Evolutionary conservation across 1,140 invertebrate genomes (phyloP), one percentile per base, ranked within the genome.

Genomic region (Solenopsis invicta): DNA sequence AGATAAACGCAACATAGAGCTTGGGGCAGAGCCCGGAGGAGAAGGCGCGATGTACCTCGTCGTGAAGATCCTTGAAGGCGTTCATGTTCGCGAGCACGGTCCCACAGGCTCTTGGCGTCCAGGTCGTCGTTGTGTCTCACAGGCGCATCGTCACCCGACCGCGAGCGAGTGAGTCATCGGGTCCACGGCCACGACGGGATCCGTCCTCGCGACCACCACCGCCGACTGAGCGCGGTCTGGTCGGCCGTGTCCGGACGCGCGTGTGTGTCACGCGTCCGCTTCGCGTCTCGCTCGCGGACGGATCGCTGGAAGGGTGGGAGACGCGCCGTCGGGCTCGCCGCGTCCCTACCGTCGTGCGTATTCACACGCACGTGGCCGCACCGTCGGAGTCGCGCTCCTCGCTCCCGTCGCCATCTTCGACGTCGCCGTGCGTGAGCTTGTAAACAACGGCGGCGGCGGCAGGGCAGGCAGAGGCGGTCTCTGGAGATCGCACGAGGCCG

Each of bases 81-180:
- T 85, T 90, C 89, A 85, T 91, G 52, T 80, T 84, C 41, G 48
- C 12, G 5, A 13, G 41, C 5, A 13, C 16, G 21, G 8, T 12
- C 41, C 24, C 4, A 21, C 24, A 45, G 1, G 24, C 48, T 69
- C 56, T 72, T 13, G n/a, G 50, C 61, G 62, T 80, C 34, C 56
- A 64, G 29, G 66, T n/a, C 41, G 48, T 48, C n/a, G 16, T 48
- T 16, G 16, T 45, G 24, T 62, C 48, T 61, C 88, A 90, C 66
- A 69, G 66, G 75, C 88, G 50, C 84, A 90, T 78, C 45, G 45
- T 85, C 72, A 50, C 12, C 61, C 61, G 62, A 74, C 54, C 10
- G 78, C 56, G 45, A 75, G 59, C 50, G 71, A 75, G n/a, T 90
- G 87, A 90, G 64, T 90, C 87, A 90, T 88, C 76, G 50, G 13